Base-by-base conservation (phyloP, 2,888 invertebrate species). In the Dendrolimus pini region DNA sequence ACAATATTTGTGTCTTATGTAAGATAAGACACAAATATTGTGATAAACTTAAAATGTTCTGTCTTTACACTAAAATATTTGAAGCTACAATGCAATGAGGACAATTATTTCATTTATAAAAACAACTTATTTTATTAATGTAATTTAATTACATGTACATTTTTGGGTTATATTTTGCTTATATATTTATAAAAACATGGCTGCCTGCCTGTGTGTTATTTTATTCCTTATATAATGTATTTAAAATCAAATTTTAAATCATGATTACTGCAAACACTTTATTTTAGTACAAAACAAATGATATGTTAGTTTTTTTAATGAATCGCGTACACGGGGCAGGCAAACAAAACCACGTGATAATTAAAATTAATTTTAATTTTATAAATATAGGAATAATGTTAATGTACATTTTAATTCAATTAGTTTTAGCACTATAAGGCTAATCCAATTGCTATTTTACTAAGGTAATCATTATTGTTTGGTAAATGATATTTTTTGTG, bases 271-370 rank as follows among this genome's bases (percentile, higher is more conserved):
- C 12, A 55, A 59, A 57, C 41, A 41, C 14, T 56, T 56, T 56
- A 56, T 47, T 47, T 47, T 10, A 47, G 47, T 47, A 47, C 47
- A 47, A 47, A 47, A 6, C 30, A 30, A 47, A 47, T 47, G 1
- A 10, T 47, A 8, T 47, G 1, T 9, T 47, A 14, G 14, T 47
- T 10, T 14, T 55, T 55, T 56, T 61, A 58, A 60, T 64, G 63
- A 65, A 63, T 62, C 62, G 58, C 70, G 66, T 68, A 61, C 69
- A 71, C 67, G 72, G 67, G 72, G 69, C 81, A 84, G 78, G 72
- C 72, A 82, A 77, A 80, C 75, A 77, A 75, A 81, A 83, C 85
- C 83, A 87, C 88, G 88, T 88, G 88, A 89, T 88, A 86, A 82
- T 82, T 80, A 79, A 77, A 77, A 80, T 73, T 80, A 71, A 80